phyloP scores from a whole-genome alignment of 2,888 invertebrate genomes.

The Eristalinus sepulchralis region DNA sequence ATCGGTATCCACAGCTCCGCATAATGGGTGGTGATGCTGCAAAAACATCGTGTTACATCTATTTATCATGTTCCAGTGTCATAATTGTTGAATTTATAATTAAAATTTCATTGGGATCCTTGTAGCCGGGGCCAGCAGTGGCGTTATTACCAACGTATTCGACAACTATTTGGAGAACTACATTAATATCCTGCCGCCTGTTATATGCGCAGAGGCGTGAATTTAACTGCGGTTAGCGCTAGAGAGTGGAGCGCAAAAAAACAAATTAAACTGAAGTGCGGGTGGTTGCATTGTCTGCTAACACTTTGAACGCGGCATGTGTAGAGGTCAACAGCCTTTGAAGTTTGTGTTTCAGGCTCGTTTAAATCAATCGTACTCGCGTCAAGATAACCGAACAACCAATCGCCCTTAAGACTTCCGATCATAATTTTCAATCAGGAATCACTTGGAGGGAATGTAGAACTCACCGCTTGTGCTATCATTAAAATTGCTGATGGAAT shows the following conservation, averaged over 20 bases:
- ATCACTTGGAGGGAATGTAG: slow-evolving; percentile 41
- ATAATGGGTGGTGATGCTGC: slow-evolving; percentile 59
- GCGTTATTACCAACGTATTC: slow-evolving; percentile 28
- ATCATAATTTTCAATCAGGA: slow-evolving; percentile 67
- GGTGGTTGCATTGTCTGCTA: slow-evolving; percentile 12
- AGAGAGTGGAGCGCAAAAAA: slow-evolving; percentile 19
- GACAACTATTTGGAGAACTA: slow-evolving; percentile 58
- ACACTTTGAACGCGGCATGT: slow-evolving; percentile 41
- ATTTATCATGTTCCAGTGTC: slow-evolving; percentile 69
- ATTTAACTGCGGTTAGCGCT: slow-evolving; percentile 54
- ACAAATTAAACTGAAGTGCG: slow-evolving; percentile 1
- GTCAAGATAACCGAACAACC: slow-evolving; percentile 42
- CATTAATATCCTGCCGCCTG: slow-evolving; percentile 61
- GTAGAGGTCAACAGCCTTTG: neutral
- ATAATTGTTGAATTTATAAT: slow-evolving; percentile 71
- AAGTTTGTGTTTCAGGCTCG: neutral
- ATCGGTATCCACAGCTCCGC: neutral
- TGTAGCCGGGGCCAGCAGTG: slow-evolving; percentile 14
- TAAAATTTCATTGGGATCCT: slow-evolving; percentile 67
- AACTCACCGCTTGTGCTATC: slow-evolving; percentile 54
- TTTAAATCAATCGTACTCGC: slow-evolving; percentile 49
- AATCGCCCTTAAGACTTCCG: slow-evolving; percentile 36
- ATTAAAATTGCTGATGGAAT: slow-evolving; percentile 69
- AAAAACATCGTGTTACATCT: slow-evolving; percentile 71
- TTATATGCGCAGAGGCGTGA: slow-evolving; percentile 63